Evolutionary conservation across 1,140 invertebrate genomes (phyloP).

Genomic region (Monomorium pharaonis): DNA sequence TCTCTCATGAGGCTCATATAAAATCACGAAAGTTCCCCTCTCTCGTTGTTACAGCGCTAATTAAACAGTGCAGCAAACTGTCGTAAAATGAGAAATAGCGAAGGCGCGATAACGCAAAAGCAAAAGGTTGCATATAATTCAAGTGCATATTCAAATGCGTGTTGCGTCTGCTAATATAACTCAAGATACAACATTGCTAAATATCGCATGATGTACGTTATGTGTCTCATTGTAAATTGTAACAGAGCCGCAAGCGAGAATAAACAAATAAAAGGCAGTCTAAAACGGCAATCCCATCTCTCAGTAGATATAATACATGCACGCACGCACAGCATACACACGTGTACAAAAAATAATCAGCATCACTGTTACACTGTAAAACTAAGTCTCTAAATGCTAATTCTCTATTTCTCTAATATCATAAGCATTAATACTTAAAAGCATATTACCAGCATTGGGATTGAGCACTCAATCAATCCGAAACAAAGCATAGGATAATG

Average conservation of each 20-base stretch:
- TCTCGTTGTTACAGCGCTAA: constrained; percentile 40
- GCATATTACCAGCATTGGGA: constrained; percentile 75
- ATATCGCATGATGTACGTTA: constrained; percentile 10
- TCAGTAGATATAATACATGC: constrained; percentile 15
- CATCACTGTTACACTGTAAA: constrained; percentile 34
- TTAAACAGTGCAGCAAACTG: constrained; percentile 26
- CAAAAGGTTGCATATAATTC: constrained; percentile 31
- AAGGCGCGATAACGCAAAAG: constrained; percentile 1
- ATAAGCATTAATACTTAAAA: constrained; percentile 69
- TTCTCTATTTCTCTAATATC: constrained; percentile 64
- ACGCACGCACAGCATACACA: constrained; percentile 3
- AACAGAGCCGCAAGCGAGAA: constrained; percentile 20
- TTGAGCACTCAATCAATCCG: constrained; percentile 77
- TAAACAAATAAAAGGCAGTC: constrained; percentile 28
- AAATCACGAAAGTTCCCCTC: constrained; percentile 57
- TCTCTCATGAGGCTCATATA: constrained; percentile 35
- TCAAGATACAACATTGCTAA: constrained; percentile 16
- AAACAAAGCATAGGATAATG: constrained; percentile 74
- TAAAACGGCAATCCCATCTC: neutral
- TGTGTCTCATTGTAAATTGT: neutral
- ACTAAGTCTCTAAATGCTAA: constrained; percentile 62
- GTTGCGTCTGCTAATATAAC: constrained; percentile 29
- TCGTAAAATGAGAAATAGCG: constrained; percentile 26
- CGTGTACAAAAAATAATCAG: constrained; percentile 31
- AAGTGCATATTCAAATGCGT: constrained; percentile 18